Conservation (phyloP, 1,140 invertebrate genomes). For the Diorhabda elongata region DNA sequence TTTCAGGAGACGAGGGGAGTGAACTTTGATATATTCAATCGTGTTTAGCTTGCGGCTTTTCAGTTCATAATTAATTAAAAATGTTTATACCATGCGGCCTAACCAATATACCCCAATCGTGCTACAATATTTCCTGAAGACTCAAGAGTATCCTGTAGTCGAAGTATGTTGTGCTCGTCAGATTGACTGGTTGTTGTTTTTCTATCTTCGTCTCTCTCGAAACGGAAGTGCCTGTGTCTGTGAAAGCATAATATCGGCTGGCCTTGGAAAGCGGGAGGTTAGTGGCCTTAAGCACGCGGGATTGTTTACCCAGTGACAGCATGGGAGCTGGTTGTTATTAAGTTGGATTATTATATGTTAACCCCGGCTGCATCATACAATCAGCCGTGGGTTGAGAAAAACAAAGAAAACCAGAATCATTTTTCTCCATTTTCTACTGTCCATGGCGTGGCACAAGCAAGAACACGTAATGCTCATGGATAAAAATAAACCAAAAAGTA, state of each 20-base stretch:
- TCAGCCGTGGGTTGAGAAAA: conserved; percentile 18
- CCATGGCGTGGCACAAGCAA: conserved; percentile 68
- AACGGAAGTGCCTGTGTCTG: conserved; percentile 35
- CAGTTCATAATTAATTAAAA: conserved; percentile 2
- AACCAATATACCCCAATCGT: conserved; percentile 6
- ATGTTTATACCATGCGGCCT: conserved; percentile 17
- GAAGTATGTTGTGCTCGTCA: conserved; percentile 11
- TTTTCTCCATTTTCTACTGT: conserved; percentile 40
- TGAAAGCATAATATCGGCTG: conserved; percentile 34
- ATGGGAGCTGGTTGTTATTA: conserved; percentile 20
- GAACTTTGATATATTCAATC: conserved; percentile 17
- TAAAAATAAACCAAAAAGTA: conserved; percentile 67
- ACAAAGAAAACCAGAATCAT: conserved; percentile 17
- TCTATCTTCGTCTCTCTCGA: conserved; percentile 33
- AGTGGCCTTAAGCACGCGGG: conserved; percentile 43
- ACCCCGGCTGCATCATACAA: conserved; percentile 13
- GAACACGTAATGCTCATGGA: conserved; percentile 69
- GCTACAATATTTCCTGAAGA: conserved; percentile 7
- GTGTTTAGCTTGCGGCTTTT: background rate
- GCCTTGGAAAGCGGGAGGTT: conserved; percentile 44
- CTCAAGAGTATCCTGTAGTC: conserved; percentile 7
- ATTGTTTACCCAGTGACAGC: conserved; percentile 42
- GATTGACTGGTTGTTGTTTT: conserved; percentile 34
- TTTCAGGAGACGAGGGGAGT: conserved; percentile 18
- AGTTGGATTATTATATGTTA: conserved; percentile 15